Evolutionary conservation across 2,113 vertebrate genomes (phyloP).

Genomic region (Marcusenius ussheri): DNA sequence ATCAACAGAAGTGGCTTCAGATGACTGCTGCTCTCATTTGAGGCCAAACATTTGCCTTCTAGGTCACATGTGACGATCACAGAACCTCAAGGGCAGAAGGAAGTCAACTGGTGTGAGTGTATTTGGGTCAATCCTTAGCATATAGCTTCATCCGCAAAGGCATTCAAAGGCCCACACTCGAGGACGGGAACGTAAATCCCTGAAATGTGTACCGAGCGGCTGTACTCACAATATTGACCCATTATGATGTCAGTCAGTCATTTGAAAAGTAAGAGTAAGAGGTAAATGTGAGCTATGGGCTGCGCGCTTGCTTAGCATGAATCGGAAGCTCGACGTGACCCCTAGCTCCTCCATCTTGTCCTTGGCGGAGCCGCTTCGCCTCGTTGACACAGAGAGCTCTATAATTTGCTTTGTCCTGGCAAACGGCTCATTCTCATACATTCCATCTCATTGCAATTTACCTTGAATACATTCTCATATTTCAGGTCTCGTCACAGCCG

Average conservation of each 20-base stretch:
- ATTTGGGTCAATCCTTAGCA: neutral
- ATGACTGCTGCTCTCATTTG: neutral
- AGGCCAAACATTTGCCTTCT: neutral
- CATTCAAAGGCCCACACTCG: neutral
- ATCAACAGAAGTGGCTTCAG: neutral
- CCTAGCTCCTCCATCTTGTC: neutral
- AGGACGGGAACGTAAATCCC: neutral
- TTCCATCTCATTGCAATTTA: constrained; percentile 37
- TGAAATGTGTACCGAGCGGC: neutral
- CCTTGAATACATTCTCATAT: constrained; percentile 34
- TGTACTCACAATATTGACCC: constrained; percentile 27
- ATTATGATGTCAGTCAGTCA: constrained; percentile 40
- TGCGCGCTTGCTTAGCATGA: constrained; percentile 42
- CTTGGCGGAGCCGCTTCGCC: neutral
- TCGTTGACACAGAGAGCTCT: constrained; percentile 16
- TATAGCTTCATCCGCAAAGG: too few species aligned
- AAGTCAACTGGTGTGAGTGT: neutral
- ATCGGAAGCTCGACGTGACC: constrained; percentile 32
- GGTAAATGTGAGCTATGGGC: constrained; percentile 34
- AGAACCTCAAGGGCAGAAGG: neutral
- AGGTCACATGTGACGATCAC: neutral
- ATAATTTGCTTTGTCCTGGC: constrained; percentile 25
- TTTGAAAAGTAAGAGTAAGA: constrained; percentile 34
- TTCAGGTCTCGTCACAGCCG: constrained; percentile 22
- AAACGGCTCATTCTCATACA: constrained; percentile 41